Conservation (phyloP, 2,113 vertebrate species). For the Vidua macroura region DNA sequence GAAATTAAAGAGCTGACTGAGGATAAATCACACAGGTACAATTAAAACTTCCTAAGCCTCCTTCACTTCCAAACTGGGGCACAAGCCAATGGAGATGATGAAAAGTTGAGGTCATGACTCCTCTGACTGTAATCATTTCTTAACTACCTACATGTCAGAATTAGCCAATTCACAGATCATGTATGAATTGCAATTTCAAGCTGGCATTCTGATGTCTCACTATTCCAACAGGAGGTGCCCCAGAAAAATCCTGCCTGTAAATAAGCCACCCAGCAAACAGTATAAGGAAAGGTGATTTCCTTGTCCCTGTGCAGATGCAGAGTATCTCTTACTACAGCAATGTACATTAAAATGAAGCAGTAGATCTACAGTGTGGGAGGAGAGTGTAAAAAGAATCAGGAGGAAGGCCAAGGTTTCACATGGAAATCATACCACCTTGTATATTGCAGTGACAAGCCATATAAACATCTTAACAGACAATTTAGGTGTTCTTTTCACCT, state of each 20-base stretch:
- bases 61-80: constrained; percentile 78
- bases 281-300: constrained; percentile 43
- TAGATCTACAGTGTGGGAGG: constrained; percentile 46
- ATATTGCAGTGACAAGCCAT: not conserved
- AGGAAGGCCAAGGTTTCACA: constrained; percentile 56
- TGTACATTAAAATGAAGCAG: constrained; percentile 68
- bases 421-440: not conserved
- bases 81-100: constrained; percentile 77
- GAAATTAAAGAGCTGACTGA: constrained; percentile 86
- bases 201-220: not conserved
- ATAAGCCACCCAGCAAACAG: constrained; percentile 52
- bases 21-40: constrained; percentile 84
- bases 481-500: constrained; percentile 19
- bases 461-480: constrained; percentile 27
- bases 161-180: constrained; percentile 74
- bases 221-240: constrained; percentile 33
- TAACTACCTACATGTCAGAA: constrained; percentile 76
- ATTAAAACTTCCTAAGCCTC: constrained; percentile 81
- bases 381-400: not conserved
- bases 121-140: constrained; percentile 70
- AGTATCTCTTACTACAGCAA: constrained; percentile 36
- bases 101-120: constrained; percentile 79
- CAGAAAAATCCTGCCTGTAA: constrained; percentile 52
- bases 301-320: constrained; percentile 23
- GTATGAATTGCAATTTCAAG: constrained; percentile 55